A percentile compares a stretch with the other conserved stretches of the same genome.
Conservation (phyloP, 2,797 vertebrate species). For the Prionace glauca region DNA sequence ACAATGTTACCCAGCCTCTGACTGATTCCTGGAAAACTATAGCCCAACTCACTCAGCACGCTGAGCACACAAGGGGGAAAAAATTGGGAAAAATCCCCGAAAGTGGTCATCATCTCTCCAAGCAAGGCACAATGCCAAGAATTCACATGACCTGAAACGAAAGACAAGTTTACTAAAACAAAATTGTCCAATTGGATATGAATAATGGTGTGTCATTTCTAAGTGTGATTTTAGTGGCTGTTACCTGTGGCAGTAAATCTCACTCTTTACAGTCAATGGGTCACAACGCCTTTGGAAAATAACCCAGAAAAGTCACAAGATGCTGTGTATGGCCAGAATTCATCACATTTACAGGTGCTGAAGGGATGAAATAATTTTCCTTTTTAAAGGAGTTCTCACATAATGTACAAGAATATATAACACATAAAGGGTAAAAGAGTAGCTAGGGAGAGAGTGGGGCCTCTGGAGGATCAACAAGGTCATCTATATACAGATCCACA, state of each 20-base stretch:
- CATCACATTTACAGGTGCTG: neutral
- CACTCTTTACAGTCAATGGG: neutral
- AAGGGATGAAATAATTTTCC: too few species aligned
- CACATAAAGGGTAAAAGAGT: too few species aligned
- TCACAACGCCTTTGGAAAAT: neutral
- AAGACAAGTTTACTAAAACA: neutral
- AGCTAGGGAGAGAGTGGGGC: too few species aligned
- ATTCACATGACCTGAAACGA: neutral
- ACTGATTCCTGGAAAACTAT: neutral
- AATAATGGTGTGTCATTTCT: neutral
- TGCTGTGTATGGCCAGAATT: neutral
- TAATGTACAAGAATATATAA: neutral
- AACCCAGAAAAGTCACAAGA: neutral
- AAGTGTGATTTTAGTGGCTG: neutral
- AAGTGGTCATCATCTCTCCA: neutral
- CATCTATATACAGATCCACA: too few species aligned
- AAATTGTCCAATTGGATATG: neutral
- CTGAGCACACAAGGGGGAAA: neutral
- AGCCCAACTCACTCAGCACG: neutral
- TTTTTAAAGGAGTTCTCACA: neutral
- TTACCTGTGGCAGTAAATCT: neutral
- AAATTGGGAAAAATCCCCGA: neutral
- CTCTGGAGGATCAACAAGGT: too few species aligned
- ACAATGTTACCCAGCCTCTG: neutral
- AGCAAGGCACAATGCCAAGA: neutral